A percentile compares a stretch with the other conserved stretches of the same genome.
phyloP scores from a whole-genome alignment of 2,113 vertebrate species.

The Clarias macrocephalus region DNA sequence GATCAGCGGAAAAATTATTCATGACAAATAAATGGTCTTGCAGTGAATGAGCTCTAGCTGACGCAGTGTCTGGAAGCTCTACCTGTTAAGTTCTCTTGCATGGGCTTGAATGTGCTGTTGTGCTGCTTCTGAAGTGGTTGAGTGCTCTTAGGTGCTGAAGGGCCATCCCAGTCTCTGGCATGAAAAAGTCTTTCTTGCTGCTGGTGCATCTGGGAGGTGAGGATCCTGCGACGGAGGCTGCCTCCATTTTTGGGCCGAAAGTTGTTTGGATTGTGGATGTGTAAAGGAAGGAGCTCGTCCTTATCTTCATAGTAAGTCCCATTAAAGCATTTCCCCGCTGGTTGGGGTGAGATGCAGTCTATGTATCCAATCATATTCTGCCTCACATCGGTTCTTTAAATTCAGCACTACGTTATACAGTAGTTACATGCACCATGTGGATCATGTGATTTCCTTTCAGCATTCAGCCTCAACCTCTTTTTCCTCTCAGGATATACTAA shows the following conservation, averaged over 20 bases:
- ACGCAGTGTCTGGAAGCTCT: background rate
- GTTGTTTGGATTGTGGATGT: slow-evolving; percentile 55
- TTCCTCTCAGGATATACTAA: background rate
- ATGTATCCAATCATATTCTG: slow-evolving; percentile 68
- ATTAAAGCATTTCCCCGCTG: slow-evolving; percentile 67
- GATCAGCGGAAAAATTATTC: background rate
- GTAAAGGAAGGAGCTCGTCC: slow-evolving; percentile 68
- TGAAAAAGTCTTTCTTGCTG: slow-evolving; percentile 62
- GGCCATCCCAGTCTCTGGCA: slow-evolving; percentile 15
- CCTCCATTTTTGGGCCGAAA: slow-evolving; percentile 68
- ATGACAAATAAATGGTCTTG: slow-evolving; percentile 7
- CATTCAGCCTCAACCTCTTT: slow-evolving; percentile 10
- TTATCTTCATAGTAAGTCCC: slow-evolving; percentile 60
- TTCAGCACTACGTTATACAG: background rate
- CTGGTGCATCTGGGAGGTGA: slow-evolving; percentile 70
- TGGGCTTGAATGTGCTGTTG: slow-evolving; percentile 23
- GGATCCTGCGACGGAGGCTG: slow-evolving; percentile 69
- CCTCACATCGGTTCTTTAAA: background rate
- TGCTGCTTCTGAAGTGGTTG: slow-evolving; percentile 6
- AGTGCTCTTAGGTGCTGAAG: slow-evolving; percentile 5
- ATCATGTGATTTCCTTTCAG: background rate
- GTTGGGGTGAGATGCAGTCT: slow-evolving; percentile 68
- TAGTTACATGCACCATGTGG: background rate
- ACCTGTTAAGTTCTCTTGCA: slow-evolving; percentile 40
- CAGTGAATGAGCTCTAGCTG: slow-evolving; percentile 1